Base-by-base conservation (phyloP, 2,888 invertebrate species). In the Tetanocera ferruginea region DNA sequence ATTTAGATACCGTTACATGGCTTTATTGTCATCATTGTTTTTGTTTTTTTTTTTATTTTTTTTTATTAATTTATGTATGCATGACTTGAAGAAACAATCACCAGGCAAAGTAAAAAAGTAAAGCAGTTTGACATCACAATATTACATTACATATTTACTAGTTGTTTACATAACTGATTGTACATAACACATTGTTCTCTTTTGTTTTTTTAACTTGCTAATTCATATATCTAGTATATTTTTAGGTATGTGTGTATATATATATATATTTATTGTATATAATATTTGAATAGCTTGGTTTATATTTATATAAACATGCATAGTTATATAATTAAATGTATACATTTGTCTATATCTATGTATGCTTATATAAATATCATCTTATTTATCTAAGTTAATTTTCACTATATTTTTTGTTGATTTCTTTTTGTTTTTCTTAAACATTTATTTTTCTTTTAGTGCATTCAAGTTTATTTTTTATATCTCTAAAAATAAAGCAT, bases 81-180 rank as follows among this genome's bases (percentile, higher is more conserved):
- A 67, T 19, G 28, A 17, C 17, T 57, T 51, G 17, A 71, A 55
- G 55, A 60, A 9, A 49, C 51, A 6, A 55, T n/a, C 31, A 31
- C 23, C 55, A 25, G 76, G 81, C 81, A 82, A 83, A 81, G 78
- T 82, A 83, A 78, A 83, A 81, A 78, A 80, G 74, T 81, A 82
- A 83, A 83, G 82, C 83, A 77, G 77, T 79, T 77, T 81, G 64
- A 79, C 77, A 73, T 71, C 70, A 77, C 76, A 70, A 80, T 80
- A 76, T 66, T 52, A 74, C 60, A 62, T 51, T 57, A 74, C 66
- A 73, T 73, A 51, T 31, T 67, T 69, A 60, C 51, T 74, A 74
- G 9, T 66, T 74, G 64, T 76, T 70, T 43, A 64, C 69, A 72
- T 70, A 57, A 60, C 66, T 83, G 81, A 82, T 82, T 82, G 83